Percentiles rank a stretch among this genome's conserved stretches.
phyloP scores from a whole-genome alignment of 2,797 vertebrate species.

The Falco columbarius region DNA sequence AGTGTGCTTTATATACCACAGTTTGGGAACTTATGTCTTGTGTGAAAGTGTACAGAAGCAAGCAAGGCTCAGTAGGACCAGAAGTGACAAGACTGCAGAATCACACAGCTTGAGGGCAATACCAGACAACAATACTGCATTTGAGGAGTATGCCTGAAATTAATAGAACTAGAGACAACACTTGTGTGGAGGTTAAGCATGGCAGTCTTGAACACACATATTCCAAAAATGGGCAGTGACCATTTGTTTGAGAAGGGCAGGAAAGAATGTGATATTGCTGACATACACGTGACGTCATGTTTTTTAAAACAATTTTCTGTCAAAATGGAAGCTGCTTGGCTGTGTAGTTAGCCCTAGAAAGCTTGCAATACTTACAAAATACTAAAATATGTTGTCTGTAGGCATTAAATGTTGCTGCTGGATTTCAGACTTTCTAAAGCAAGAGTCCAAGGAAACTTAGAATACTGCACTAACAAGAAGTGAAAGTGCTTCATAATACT shows the following conservation, averaged over 20 bases:
- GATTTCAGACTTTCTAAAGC: not conserved
- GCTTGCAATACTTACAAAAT: not conserved
- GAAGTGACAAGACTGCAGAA: not conserved
- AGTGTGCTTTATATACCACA: not conserved
- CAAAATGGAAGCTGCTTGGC: not conserved
- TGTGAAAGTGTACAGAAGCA: not conserved
- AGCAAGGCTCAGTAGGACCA: accelerated
- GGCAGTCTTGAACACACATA: not conserved
- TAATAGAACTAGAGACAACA: not conserved
- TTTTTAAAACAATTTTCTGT: not conserved
- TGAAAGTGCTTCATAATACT: not conserved
- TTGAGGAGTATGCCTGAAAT: not conserved
- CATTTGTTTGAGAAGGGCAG: not conserved
- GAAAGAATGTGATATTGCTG: not conserved
- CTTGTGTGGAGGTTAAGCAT: not conserved
- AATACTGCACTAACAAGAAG: not conserved
- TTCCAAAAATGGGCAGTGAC: not conserved
- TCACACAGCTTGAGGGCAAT: not conserved
- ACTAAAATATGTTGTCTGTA: not conserved
- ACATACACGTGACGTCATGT: not conserved
- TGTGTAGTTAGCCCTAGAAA: not conserved
- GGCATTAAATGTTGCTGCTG: not conserved
- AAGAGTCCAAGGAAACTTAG: not conserved
- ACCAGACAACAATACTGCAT: not conserved
- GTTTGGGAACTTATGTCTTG: not conserved